Evolutionary conservation across 1,140 invertebrate species (phyloP).

Genomic region (Hestina assimilis): DNA sequence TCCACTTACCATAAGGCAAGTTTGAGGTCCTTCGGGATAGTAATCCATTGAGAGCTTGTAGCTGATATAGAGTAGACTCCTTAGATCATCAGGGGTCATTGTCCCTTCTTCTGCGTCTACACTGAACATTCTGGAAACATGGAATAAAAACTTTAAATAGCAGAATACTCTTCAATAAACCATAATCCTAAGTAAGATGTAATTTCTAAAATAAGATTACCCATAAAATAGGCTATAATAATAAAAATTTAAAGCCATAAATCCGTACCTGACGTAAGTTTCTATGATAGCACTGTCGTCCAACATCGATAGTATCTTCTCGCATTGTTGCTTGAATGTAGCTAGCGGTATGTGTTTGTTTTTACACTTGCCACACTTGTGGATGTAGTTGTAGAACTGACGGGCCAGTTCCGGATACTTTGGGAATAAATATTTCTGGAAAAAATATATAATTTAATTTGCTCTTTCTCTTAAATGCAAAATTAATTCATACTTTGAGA

Average conservation of each 20-base stretch:
- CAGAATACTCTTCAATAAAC: too few relatives aligned
- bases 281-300: conserved; percentile 82
- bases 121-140: conserved; percentile 78
- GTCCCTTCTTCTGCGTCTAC: conserved; percentile 72
- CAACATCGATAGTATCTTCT: conserved; percentile 84
- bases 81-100: conserved; percentile 80
- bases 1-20: conserved; percentile 74
- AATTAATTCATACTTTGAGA: too few relatives aligned
- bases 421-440: conserved; percentile 87
- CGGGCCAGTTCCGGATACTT: conserved; percentile 85
- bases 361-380: conserved; percentile 79
- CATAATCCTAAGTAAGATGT: too few relatives aligned
- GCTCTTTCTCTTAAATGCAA: too few relatives aligned
- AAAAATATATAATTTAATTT: too few relatives aligned
- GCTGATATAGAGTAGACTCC: conserved; percentile 80
- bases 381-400: conserved; percentile 83
- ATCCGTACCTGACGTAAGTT: conserved; percentile 81
- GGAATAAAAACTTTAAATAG: too few relatives aligned
- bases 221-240: neutral
- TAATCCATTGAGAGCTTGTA: conserved; percentile 88
- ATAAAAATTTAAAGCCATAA: neutral
- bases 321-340: conserved; percentile 84
- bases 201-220: too few relatives aligned
- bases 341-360: conserved; percentile 80
- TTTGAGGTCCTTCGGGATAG: conserved; percentile 82